Percentiles rank a stretch among this genome's conserved stretches.
phyloP scores from a whole-genome alignment of 1,140 invertebrate species.

The Drosophila sulfurigaster region DNA sequence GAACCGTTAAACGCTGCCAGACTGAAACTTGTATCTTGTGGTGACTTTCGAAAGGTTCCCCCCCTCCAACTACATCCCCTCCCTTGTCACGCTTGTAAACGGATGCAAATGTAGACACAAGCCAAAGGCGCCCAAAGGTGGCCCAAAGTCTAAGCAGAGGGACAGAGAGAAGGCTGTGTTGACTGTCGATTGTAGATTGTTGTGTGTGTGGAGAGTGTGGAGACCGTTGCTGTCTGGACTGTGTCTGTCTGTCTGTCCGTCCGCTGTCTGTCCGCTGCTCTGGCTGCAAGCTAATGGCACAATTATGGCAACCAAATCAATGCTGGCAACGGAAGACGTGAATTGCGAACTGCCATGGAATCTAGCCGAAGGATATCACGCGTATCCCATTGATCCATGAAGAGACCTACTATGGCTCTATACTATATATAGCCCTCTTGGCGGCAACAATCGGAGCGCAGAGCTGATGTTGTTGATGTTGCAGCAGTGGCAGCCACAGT shows the following conservation, averaged over 20 bases:
- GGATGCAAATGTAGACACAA: constrained; percentile 82
- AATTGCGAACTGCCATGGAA: constrained; percentile 66
- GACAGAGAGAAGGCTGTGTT: background rate
- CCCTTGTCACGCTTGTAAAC: constrained; percentile 46
- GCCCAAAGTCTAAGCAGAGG: constrained; percentile 15
- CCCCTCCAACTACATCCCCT: background rate
- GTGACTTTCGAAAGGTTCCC: constrained; percentile 70
- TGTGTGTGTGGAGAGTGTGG: background rate
- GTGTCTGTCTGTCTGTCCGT: constrained; percentile 15
- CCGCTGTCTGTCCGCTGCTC: too few relatives aligned
- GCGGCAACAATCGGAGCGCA: constrained; percentile 35
- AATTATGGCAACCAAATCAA: constrained; percentile 77
- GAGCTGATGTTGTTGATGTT: too few relatives aligned
- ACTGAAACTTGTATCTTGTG: constrained; percentile 27
- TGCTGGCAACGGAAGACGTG: constrained; percentile 76
- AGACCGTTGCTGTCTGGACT: background rate
- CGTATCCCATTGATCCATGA: constrained; percentile 84
- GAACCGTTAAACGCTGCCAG: constrained; percentile 68
- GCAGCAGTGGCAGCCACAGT: constrained; percentile 18
- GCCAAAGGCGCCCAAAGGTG: constrained; percentile 52
- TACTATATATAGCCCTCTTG: constrained; percentile 19
- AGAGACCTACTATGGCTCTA: constrained; percentile 66
- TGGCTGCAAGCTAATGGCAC: constrained; percentile 73
- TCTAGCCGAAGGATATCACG: constrained; percentile 84
- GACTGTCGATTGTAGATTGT: background rate